Base-by-base conservation (phyloP, 1,140 invertebrate species). In the Chrysopa pallens region DNA sequence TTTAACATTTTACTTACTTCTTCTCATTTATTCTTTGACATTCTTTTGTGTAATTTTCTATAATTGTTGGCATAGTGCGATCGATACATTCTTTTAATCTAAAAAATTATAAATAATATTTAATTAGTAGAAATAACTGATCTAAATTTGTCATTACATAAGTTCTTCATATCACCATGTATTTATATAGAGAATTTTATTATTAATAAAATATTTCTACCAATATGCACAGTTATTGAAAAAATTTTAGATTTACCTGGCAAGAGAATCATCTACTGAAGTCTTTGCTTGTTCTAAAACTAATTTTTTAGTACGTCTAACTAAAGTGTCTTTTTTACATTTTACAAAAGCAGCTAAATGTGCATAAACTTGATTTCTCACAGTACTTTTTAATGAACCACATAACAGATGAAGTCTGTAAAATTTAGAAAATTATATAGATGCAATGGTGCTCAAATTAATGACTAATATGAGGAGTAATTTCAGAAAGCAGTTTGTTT, bases 251-350 rank as follows among this genome's bases (percentile, higher is more conserved):
- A 45, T 47, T 53, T 61, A 67, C 65, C 53, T 60, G 43, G 57
- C 46, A 42, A 66, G 54, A 8, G 71, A 67, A 48, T 66, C 63
- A 44, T 64, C 68, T 4, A 79, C 56, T 51, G 67, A 69, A 44
- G 66, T 57, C 58, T 73, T 59, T 39, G 74, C 72, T 48, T 75
- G 66, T 42, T 73, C 68, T 2, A 73, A 53, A 31, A 69, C 60
- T 8, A 81, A 58, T 53, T 74, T 77, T 54, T 78, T 80, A 14
- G 73, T 73, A 40, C 76, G 64, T 50, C 74, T 77, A 14, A 73
- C 60, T 27, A 83, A 57, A 4, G 75, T 78, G 38, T 74, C 69
- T 60, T 78, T 80, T n/a, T 70, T 72, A 56, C 74, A 78, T 23
- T 72, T 69, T 36, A 81, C 57, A 56, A 70, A 74, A 6, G 63